phyloP scores from a whole-genome alignment of 2,888 invertebrate species.

The Villa cingulata region DNA sequence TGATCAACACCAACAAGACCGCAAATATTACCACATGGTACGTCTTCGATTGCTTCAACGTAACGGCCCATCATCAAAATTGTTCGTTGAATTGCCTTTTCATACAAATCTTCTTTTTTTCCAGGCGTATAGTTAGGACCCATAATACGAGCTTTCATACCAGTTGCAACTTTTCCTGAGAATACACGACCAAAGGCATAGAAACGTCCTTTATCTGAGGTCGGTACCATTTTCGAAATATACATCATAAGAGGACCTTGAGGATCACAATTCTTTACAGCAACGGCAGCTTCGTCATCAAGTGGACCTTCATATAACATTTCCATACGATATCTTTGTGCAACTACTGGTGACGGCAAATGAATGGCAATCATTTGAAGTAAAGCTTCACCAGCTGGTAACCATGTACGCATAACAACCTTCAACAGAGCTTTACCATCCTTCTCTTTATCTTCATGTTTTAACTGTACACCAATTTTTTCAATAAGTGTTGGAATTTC shows the following conservation, averaged over 20 bases:
- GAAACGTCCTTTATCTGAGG: conserved; percentile 98
- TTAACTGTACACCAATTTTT: conserved; percentile 83
- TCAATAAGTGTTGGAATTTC: conserved; percentile 76
- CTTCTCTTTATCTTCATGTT: conserved; percentile 90
- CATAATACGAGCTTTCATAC: conserved; percentile 95
- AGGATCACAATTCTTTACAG: conserved; percentile 87
- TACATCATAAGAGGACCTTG: conserved; percentile 99
- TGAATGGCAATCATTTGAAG: conserved; percentile 99
- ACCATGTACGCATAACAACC: conserved; percentile 97
- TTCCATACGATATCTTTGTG: conserved; percentile 99
- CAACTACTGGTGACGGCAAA: conserved; percentile 95
- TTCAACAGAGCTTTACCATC: conserved; percentile 93
- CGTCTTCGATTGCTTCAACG: conserved; percentile 98
- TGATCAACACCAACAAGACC: conserved; percentile 99
- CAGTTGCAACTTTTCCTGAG: conserved; percentile 85
- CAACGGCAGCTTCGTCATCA: conserved; percentile 88
- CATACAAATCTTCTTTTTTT: conserved; percentile 97
- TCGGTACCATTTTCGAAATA: conserved; percentile 99
- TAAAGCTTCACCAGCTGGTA: conserved; percentile 97
- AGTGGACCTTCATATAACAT: conserved; percentile 98
- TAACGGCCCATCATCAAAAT: conserved; percentile 99
- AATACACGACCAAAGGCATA: conserved; percentile 99
- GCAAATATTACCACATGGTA: conserved; percentile 98
- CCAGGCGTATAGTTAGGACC: conserved; percentile 97
- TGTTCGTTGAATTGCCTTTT: conserved; percentile 98